phyloP scores from a whole-genome alignment of 2,888 invertebrate genomes.

The Thelaira solivaga region DNA sequence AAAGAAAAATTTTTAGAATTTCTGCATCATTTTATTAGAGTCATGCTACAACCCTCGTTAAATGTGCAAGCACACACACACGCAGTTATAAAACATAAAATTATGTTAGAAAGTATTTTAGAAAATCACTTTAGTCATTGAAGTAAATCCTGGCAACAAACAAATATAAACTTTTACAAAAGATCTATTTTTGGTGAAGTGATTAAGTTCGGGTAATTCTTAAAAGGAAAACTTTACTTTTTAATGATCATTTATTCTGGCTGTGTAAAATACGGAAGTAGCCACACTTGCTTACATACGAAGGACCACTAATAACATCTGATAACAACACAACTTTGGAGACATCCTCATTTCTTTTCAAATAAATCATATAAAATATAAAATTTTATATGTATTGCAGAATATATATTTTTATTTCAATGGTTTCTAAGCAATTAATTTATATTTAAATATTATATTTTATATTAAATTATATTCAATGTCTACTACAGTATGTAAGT shows the following conservation, averaged over 20 bases:
- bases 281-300: neutral
- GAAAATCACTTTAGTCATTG: constrained; percentile 51
- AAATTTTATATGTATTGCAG: too few species aligned
- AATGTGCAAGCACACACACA: too few species aligned
- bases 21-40: too few species aligned
- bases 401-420: too few species aligned
- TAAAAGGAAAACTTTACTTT: constrained; percentile 42
- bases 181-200: constrained; percentile 50
- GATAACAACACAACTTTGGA: constrained; percentile 70
- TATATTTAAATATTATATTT: too few species aligned
- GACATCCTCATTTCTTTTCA: constrained; percentile 74
- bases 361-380: constrained; percentile 69
- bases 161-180: constrained; percentile 40
- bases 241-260: constrained; percentile 45
- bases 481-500: too few species aligned
- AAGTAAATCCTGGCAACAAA: constrained; percentile 36
- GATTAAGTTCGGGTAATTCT: constrained; percentile 50
- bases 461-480: too few species aligned
- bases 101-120: neutral
- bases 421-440: too few species aligned
- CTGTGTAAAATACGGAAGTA: neutral
- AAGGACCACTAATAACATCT: constrained; percentile 29
- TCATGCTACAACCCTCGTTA: neutral
- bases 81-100: neutral
- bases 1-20: too few species aligned